Evolutionary conservation across 2,797 vertebrate genomes (phyloP).

Genomic region (Luscinia megarhynchos): DNA sequence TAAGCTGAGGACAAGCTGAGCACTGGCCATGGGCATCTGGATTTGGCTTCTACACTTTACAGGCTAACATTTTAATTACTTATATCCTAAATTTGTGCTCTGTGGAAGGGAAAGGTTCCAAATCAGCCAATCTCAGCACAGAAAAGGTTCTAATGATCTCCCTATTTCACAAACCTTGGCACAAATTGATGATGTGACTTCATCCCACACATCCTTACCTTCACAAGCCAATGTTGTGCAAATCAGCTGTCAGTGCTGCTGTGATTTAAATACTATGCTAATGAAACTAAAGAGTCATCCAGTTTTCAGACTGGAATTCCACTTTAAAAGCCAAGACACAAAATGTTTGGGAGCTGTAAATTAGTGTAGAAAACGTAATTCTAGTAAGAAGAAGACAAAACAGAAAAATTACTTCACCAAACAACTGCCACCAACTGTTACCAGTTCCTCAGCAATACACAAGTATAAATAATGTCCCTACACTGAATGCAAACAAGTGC

Average conservation of each 20-base stretch:
- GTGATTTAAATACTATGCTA: not conserved
- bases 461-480: not conserved
- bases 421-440: not conserved
- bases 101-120: not conserved
- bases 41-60: not conserved
- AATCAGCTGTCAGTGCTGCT: not conserved
- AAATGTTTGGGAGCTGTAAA: not conserved
- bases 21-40: not conserved
- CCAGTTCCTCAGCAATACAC: not conserved
- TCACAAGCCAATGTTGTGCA: not conserved
- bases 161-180: not conserved
- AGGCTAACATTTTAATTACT: not conserved
- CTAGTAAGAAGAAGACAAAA: not conserved
- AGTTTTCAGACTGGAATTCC: not conserved
- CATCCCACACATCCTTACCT: not conserved
- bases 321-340: not conserved
- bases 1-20: not conserved
- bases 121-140: not conserved
- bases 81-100: not conserved
- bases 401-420: not conserved
- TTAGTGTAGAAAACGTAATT: not conserved
- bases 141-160: not conserved
- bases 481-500: not conserved
- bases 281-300: not conserved
- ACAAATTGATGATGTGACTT: rapidly evolving